These are phyloP conservation scores for Abramis brama DNA, from an alignment of 2,113 vertebrate species.

Conservation along the genomic window DNA sequence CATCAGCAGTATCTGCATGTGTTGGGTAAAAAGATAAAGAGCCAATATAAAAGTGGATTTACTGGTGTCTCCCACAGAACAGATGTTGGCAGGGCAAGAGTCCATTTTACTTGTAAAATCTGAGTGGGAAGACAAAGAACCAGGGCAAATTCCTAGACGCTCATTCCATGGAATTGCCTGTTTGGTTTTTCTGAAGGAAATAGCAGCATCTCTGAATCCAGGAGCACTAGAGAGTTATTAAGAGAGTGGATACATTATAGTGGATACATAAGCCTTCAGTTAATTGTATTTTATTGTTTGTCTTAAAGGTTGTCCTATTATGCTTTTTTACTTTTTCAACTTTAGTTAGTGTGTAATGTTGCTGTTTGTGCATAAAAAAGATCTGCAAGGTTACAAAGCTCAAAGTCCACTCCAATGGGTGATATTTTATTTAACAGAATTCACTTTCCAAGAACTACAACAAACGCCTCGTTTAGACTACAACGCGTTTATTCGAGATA, in stretches of 20 bases:
- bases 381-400: too few relatives aligned
- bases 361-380: too few relatives aligned
- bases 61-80: slow-evolving; percentile 44
- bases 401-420: too few relatives aligned
- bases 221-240: slow-evolving; percentile 1
- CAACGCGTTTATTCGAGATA: too few relatives aligned
- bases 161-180: slow-evolving; percentile 57
- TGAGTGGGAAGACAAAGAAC: slow-evolving; percentile 52
- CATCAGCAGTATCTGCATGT: slow-evolving; percentile 38
- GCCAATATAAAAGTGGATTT: slow-evolving; percentile 62
- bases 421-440: too few relatives aligned
- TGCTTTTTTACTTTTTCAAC: too few relatives aligned
- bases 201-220: slow-evolving; percentile 8
- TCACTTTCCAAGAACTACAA: too few relatives aligned
- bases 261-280: background rate
- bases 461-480: too few relatives aligned
- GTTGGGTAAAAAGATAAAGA: slow-evolving; percentile 54
- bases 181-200: slow-evolving; percentile 54
- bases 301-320: too few relatives aligned
- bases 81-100: slow-evolving; percentile 66
- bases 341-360: too few relatives aligned
- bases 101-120: slow-evolving; percentile 66
- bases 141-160: slow-evolving; percentile 56
- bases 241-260: background rate
- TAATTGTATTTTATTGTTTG: too few relatives aligned